Evolutionary conservation across 2,888 invertebrate species (phyloP).

Genomic region (Acanthosepion pharaonis): DNA sequence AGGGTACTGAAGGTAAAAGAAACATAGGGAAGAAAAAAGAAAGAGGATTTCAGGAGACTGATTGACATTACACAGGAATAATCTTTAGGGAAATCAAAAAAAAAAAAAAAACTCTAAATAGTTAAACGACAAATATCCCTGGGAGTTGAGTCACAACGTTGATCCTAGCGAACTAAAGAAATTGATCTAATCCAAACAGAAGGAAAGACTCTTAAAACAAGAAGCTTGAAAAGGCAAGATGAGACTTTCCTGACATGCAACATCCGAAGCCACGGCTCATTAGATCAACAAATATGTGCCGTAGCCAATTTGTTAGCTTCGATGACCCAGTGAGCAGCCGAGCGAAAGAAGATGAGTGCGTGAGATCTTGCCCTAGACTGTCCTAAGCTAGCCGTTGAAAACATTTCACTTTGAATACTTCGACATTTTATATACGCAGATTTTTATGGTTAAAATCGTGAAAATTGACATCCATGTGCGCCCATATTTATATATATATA

Average conservation of each 20-base stretch:
- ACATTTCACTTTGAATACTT: no score
- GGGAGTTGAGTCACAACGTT: not conserved
- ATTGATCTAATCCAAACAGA: not conserved
- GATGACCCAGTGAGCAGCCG: not conserved
- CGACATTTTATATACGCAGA: no score
- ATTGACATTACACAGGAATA: no score
- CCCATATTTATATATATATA: no score
- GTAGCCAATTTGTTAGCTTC: not conserved
- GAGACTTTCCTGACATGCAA: not conserved
- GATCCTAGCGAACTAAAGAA: not conserved
- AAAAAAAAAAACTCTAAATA: no score
- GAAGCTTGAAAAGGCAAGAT: not conserved
- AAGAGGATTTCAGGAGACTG: no score
- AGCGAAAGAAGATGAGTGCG: not conserved
- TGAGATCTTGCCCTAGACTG: not conserved
- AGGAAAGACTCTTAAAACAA: not conserved
- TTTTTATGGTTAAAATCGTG: no score
- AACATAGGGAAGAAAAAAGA: no score
- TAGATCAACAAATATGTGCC: constrained; percentile 23
- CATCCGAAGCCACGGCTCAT: not conserved
- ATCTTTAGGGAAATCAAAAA: no score
- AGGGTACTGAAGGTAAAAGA: no score
- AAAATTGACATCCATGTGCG: no score
- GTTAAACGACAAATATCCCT: not conserved
- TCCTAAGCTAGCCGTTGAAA: not conserved